Base-by-base conservation (phyloP, 2,113 vertebrate genomes). In the Eidolon helvum region DNA sequence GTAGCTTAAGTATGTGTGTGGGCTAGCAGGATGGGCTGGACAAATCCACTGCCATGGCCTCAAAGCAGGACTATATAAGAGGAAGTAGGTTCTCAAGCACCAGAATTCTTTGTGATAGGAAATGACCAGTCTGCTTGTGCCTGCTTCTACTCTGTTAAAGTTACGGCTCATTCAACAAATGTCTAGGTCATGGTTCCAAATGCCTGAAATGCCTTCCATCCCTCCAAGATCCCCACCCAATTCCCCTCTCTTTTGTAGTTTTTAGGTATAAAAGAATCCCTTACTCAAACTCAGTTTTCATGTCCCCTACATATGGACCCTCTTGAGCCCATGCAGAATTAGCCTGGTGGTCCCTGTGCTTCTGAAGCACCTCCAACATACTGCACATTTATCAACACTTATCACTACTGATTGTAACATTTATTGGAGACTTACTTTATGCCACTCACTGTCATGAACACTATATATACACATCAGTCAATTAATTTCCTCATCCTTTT, bases 281-380 rank as follows among this genome's bases (percentile, higher is more conserved):
- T 55, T 4, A 10, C 16, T 38, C 14, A 57, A 84, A 30, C 24
- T 35, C 86, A 53, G 7, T 28, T 33, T 77, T 40, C 33, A 16
- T 16, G 3, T 4, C 2, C 26, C 24, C 22, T 59, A 7, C 12
- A 26, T 5, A 22, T 0, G 8, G 30, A 11, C 38, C 30, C 16
- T 63, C 16, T 18, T 5, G n/a, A 43, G 10, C 10, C 30, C n/a
- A 30, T n/a, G 50, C 18, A 57, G 77, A 45, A 80, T 15, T 33
- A 6, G 21, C 1, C 19, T 2, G 0, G 19, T 0, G 4, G 3
- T 8, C 28, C 11, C 10, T 18, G 43, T 16, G 24, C 7, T 86
- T 80, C 85, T 11, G 38, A 72, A 28, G 40, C 5, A 22, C 35
- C 40, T 5, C 0, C 0, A 6, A 55, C 43, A 30, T 0, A 0